These are phyloP conservation scores for Agrotis exclamationis DNA, from an alignment of 2,888 invertebrate species.

Conservation along the genomic window DNA sequence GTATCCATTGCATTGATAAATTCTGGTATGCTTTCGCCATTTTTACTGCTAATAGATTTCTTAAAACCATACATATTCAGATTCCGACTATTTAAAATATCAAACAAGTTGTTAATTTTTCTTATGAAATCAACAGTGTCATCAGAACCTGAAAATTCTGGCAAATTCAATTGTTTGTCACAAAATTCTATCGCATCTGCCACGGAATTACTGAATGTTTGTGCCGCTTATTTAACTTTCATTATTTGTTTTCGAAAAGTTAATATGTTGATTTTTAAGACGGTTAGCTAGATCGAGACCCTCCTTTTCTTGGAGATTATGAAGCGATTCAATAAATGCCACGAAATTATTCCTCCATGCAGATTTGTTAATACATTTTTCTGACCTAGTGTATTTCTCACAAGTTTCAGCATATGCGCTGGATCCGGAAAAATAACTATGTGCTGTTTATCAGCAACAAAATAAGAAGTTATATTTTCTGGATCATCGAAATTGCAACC, in stretches of 20 bases:
- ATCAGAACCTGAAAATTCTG: not conserved
- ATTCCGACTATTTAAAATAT: too few species aligned
- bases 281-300: conserved; percentile 7
- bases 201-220: conserved; percentile 46
- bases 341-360: not conserved
- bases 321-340: not conserved
- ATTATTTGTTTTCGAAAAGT: conserved; percentile 44
- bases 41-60: too few species aligned
- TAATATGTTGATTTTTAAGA: conserved; percentile 20
- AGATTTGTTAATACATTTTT: not conserved
- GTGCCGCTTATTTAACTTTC: conserved; percentile 50
- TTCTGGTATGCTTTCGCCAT: too few species aligned
- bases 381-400: not conserved
- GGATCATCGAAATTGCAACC: too few species aligned
- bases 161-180: not conserved
- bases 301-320: conserved; percentile 1
- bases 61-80: too few species aligned
- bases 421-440: not conserved
- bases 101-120: not conserved
- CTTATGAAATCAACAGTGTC: not conserved
- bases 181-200: conserved; percentile 28
- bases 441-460: too few species aligned
- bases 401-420: not conserved
- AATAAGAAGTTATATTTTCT: too few species aligned
- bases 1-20: too few species aligned